phyloP scores from a whole-genome alignment of 2,113 vertebrate genomes.

The Seriola aureovittata region DNA sequence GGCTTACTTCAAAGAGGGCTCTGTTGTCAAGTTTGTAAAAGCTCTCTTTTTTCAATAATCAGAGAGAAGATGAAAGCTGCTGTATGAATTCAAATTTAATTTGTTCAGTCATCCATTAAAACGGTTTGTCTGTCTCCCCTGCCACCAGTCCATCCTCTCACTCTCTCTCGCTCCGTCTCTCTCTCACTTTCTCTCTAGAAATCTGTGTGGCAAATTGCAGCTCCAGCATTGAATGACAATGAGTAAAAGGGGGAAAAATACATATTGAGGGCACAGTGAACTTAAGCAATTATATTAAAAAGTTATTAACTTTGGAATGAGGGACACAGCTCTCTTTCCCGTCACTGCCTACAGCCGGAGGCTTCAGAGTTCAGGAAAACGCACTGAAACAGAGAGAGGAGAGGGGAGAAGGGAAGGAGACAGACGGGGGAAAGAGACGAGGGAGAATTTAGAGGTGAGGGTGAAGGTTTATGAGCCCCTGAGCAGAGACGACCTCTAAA shows the following conservation, averaged over 20 bases:
- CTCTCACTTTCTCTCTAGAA: conserved; percentile 54
- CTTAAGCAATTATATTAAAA: conserved; percentile 86
- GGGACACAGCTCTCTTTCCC: conserved; percentile 70
- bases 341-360: conserved; percentile 60
- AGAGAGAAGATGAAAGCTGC: conserved; percentile 80
- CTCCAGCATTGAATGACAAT: conserved; percentile 80
- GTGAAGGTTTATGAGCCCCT: conserved; percentile 31
- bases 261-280: conserved; percentile 83
- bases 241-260: conserved; percentile 70
- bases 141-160: conserved; percentile 54
- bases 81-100: conserved; percentile 85
- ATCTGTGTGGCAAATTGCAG: conserved; percentile 83
- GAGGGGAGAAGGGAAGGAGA: neutral
- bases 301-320: conserved; percentile 83
- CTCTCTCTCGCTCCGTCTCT: conserved; percentile 24
- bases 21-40: conserved; percentile 79
- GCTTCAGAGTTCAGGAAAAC: conserved; percentile 63
- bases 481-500: conserved; percentile 32
- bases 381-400: conserved; percentile 14
- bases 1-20: conserved; percentile 71
- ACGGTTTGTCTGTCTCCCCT: conserved; percentile 73
- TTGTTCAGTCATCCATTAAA: conserved; percentile 87
- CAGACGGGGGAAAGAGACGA: conserved; percentile 20
- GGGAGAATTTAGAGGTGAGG: conserved; percentile 40
- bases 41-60: conserved; percentile 74